Conservation (phyloP, 2,797 vertebrate species). For the Tenualosa thibaudeaui region DNA sequence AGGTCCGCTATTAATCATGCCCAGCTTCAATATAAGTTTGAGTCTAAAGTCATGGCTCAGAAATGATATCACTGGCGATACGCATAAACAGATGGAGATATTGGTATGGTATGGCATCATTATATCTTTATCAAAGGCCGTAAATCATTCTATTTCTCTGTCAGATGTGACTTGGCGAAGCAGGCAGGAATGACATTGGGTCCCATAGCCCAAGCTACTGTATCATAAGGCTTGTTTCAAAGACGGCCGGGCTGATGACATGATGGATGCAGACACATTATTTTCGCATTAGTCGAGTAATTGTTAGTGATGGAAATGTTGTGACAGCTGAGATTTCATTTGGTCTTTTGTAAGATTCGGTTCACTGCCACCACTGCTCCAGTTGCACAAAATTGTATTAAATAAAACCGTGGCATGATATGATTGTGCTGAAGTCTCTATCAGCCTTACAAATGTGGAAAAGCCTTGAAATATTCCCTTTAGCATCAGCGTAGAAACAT, state of each 20-base stretch:
- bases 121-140: constrained; percentile 71
- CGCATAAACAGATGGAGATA: constrained; percentile 56
- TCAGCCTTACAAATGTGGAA: background rate
- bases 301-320: constrained; percentile 26
- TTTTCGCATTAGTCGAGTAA: constrained; percentile 19
- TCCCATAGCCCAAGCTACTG: background rate
- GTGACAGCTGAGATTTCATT: constrained; percentile 19
- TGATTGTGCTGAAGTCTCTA: constrained; percentile 11
- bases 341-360: constrained; percentile 22
- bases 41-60: constrained; percentile 37
- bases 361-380: background rate
- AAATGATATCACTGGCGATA: constrained; percentile 57
- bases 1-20: constrained; percentile 54
- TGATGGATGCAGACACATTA: constrained; percentile 41
- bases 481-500: background rate
- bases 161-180: constrained; percentile 48
- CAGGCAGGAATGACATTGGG: constrained; percentile 18
- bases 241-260: constrained; percentile 17
- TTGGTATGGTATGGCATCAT: constrained; percentile 58
- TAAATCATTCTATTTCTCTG: constrained; percentile 67
- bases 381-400: background rate
- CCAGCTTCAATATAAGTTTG: constrained; percentile 40
- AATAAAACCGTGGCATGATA: background rate
- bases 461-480: background rate
- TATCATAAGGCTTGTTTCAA: constrained; percentile 9